Evolutionary conservation across 2,797 vertebrate genomes (phyloP).

Genomic region (Odontamblyopus lacepedii): DNA sequence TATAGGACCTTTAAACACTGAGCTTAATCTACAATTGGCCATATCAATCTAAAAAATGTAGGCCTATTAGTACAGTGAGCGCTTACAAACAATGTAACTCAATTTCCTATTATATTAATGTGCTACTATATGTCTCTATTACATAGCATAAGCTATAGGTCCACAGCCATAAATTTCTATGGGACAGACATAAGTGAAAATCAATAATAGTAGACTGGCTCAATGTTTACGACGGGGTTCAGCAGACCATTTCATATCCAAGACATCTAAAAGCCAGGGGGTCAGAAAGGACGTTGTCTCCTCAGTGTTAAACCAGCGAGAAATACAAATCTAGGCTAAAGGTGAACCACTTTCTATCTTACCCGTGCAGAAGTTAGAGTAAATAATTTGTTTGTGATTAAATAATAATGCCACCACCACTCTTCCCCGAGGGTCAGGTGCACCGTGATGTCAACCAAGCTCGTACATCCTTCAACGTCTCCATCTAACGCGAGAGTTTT

Average conservation of each 20-base stretch:
- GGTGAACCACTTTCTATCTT: not conserved
- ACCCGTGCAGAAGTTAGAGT: slow-evolving; percentile 4
- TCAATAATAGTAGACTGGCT: not conserved
- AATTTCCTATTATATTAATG: too few species aligned
- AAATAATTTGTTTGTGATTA: slow-evolving; percentile 3
- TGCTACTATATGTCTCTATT: not conserved
- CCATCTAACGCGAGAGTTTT: slow-evolving; percentile 13
- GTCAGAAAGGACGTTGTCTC: not conserved
- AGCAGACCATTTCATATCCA: not conserved
- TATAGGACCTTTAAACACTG: too few species aligned
- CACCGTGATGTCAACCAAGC: slow-evolving; percentile 22
- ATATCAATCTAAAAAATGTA: too few species aligned
- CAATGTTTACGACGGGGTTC: not conserved
- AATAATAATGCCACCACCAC: not conserved
- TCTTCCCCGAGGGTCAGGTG: slow-evolving; percentile 9
- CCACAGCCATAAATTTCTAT: not conserved
- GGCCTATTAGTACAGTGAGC: too few species aligned
- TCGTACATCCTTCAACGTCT: not conserved
- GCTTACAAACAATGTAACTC: too few species aligned
- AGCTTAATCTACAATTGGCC: too few species aligned
- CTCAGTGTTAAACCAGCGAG: not conserved
- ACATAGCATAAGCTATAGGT: not conserved
- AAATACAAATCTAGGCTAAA: not conserved
- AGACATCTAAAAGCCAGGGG: not conserved
- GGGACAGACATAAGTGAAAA: not conserved